Percentiles rank a stretch among this genome's conserved stretches.
These are phyloP conservation scores for Carpatolechia fugitivella DNA, from an alignment of 2,888 invertebrate genomes.

Conservation along the genomic window DNA sequence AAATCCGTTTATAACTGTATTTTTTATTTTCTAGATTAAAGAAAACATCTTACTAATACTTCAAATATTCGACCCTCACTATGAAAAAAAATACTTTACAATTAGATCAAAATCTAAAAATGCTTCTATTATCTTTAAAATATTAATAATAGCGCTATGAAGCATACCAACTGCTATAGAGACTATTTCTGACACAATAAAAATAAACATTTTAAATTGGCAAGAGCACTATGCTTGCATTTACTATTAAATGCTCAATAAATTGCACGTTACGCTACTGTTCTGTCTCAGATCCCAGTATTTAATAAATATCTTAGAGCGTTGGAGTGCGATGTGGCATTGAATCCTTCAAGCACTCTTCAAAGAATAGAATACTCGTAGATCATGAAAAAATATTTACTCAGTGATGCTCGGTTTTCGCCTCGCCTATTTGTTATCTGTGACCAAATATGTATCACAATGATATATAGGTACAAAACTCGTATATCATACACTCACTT, in stretches of 20 bases:
- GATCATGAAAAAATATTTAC: no score
- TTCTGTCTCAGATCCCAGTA: not conserved
- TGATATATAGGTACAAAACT: no score
- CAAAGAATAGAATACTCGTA: not conserved
- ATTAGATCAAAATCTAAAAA: no score
- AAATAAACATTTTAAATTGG: conserved; percentile 12
- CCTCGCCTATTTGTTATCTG: no score
- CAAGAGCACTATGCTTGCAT: conserved; percentile 1
- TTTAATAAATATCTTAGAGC: not conserved
- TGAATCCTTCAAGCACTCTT: not conserved
- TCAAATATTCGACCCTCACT: no score
- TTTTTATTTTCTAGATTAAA: conserved; percentile 80
- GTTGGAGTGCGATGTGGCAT: no score
- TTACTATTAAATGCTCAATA: conserved; percentile 9
- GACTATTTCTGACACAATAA: conserved; percentile 10
- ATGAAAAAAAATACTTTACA: no score
- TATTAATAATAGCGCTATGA: not conserved
- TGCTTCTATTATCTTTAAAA: not conserved
- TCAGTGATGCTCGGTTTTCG: no score
- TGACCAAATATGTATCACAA: no score
- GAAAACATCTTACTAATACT: conserved; percentile 76
- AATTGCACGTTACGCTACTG: not conserved
- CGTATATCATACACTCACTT: no score
- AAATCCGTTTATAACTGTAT: conserved; percentile 78
- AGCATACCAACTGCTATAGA: not conserved